Evolutionary conservation across 2,797 vertebrate species (phyloP), one percentile per base, ranked within the genome.

Genomic region (Lindbergichthys nudifrons): DNA sequence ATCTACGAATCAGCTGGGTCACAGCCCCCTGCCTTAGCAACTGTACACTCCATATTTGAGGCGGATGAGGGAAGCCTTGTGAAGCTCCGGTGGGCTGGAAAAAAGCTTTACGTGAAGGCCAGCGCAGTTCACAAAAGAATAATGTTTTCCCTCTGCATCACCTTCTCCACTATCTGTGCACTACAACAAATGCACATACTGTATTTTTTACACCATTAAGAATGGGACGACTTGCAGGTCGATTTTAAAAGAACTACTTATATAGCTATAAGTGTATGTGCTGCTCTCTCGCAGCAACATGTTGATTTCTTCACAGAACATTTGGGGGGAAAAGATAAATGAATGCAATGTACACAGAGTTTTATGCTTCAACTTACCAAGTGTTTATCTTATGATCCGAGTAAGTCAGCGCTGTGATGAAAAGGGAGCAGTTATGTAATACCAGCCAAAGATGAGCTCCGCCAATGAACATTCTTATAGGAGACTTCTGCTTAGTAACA

Each of bases 401-500:
- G 69, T 72, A 86, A 92, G 77, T 85, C 75, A 64, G 79, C 51
- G 39, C 57, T 3, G 66, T 74, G 74, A 88, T 77, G 86, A 87
- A 83, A 85, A 36, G 73, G 53, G 51, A 85, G 82, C 46, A 0
- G 82, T 88, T 92, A 90, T 90, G 89, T 83, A 91, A 93, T 67
- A 70, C 48, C 74, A 84, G 82, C 86, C 75, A 82, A 90, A 88
- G 77, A 85, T 3, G 60, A 85, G 81, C 79, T 90, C 88, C 58
- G 64, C 93, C 93, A 95, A 93, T 92, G 87, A 91, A 83, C 82
- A 84, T 75, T 82, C 85, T 83, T 83, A 73, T 65, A 56, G 57
- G 62, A 82, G 84, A 92, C 81, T 84, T 94, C 91, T 94, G 91
- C 93, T 92, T 93, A 88, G 92, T 92, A 93, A 94, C 92, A 93